These are phyloP conservation scores for Psittacula derbiana DNA, from an alignment of 2,797 vertebrate genomes.

Conservation along the genomic window DNA sequence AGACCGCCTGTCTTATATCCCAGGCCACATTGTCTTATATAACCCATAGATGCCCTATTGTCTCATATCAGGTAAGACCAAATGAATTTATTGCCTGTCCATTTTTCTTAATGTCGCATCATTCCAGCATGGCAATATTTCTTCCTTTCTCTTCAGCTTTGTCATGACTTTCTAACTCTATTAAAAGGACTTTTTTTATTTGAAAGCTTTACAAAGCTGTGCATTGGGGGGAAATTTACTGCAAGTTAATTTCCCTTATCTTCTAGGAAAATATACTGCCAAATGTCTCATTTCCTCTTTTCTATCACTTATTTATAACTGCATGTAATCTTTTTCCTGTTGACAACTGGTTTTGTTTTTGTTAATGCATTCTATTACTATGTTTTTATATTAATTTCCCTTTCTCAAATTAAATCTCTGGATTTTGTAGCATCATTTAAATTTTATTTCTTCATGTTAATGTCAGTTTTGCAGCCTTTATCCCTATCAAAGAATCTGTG, in stretches of 20 bases:
- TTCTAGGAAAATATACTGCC: not conserved
- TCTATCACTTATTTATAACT: not conserved
- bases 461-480: not conserved
- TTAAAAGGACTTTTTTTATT: not conserved
- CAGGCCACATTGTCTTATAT: not conserved
- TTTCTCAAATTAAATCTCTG: not conserved
- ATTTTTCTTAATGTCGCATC: not conserved
- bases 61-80: not conserved
- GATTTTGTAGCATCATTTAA: not conserved
- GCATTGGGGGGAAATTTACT: not conserved
- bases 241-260: constrained; percentile 23
- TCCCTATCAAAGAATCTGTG: not conserved
- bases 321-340: not conserved
- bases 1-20: too few species aligned
- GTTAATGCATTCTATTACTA: not conserved
- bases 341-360: not conserved
- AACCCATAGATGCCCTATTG: not conserved
- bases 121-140: not conserved
- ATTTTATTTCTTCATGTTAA: not conserved
- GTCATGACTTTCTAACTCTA: not conserved
- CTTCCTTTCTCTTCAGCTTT: not conserved
- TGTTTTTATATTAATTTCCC: not conserved
- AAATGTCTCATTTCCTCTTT: not conserved
- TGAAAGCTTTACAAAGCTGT: not conserved
- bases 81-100: not conserved